These are phyloP conservation scores for Limenitis camilla DNA, from an alignment of 2,888 invertebrate genomes.

Conservation along the genomic window DNA sequence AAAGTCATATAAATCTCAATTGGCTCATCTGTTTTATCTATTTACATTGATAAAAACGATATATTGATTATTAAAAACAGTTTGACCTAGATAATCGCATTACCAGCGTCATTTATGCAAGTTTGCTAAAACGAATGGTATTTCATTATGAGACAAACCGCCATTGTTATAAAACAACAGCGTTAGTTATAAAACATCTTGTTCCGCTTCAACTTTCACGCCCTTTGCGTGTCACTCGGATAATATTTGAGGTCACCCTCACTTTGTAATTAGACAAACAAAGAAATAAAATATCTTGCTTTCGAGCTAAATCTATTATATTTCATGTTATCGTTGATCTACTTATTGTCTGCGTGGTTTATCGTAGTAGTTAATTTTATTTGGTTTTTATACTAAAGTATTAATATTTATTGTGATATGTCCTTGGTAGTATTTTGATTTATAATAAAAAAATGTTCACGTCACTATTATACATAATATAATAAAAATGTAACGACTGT, in stretches of 20 bases:
- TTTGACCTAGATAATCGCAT: constrained; percentile 63
- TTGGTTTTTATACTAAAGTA: too few relatives aligned
- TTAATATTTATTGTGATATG: too few relatives aligned
- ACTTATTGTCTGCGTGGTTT: not conserved
- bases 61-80: too few relatives aligned
- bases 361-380: not conserved
- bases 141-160: constrained; percentile 41
- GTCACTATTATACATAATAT: too few relatives aligned
- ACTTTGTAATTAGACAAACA: constrained; percentile 51
- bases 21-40: too few relatives aligned
- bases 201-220: constrained; percentile 40
- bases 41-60: too few relatives aligned
- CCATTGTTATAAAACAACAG: constrained; percentile 39
- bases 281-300: constrained; percentile 35
- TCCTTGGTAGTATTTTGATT: too few relatives aligned
- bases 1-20: too few relatives aligned
- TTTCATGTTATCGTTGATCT: not conserved
- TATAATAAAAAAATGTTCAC: too few relatives aligned
- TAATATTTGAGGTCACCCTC: constrained; percentile 49
- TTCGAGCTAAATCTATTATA: not conserved
- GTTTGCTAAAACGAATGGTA: constrained; percentile 67
- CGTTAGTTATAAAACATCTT: constrained; percentile 51
- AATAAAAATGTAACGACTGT: too few relatives aligned
- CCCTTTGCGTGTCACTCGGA: constrained; percentile 55
- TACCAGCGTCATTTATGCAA: constrained; percentile 66